A percentile compares a stretch with the other conserved stretches of the same genome.
Conservation (phyloP, 2,888 invertebrate genomes). For the Pteria penguin region DNA sequence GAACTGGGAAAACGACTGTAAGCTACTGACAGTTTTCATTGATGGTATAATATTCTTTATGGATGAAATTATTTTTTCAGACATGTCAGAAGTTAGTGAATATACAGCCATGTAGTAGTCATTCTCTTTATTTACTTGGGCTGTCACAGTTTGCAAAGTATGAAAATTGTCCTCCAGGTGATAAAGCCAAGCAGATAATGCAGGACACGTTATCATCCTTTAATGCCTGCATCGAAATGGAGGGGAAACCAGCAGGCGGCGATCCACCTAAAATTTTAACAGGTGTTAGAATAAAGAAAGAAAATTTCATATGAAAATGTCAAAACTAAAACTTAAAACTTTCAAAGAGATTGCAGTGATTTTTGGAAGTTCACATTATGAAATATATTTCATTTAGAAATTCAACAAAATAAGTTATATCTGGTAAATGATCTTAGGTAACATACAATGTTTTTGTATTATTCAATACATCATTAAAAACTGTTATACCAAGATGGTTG, state of each 20-base stretch:
- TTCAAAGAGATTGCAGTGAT: not conserved
- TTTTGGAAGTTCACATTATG: not conserved
- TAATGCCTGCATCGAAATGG: slow-evolving; percentile 70
- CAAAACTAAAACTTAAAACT: not conserved
- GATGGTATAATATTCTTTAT: too few species aligned
- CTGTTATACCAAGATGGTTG: too few species aligned
- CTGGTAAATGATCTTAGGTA: too few species aligned
- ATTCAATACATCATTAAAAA: too few species aligned
- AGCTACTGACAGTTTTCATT: too few species aligned
- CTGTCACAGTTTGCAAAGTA: slow-evolving; percentile 72
- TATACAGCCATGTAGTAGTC: slow-evolving; percentile 75
- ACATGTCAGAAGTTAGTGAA: slow-evolving; percentile 75
- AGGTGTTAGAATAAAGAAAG: slow-evolving; percentile 52
- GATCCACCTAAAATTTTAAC: slow-evolving; percentile 65
- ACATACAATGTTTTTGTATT: too few species aligned
- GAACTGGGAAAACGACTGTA: too few species aligned
- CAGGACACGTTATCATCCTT: slow-evolving; percentile 72
- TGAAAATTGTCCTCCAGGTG: slow-evolving; percentile 71
- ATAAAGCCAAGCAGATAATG: slow-evolving; percentile 64
- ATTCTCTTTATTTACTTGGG: slow-evolving; percentile 74
- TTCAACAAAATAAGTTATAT: too few species aligned
- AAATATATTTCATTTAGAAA: too few species aligned
- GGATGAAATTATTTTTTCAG: slow-evolving; percentile 60
- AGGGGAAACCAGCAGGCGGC: slow-evolving; percentile 75
- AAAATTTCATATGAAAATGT: not conserved